Evolutionary conservation across 2,888 invertebrate genomes (phyloP).

Genomic region (Ectemnius continuus): DNA sequence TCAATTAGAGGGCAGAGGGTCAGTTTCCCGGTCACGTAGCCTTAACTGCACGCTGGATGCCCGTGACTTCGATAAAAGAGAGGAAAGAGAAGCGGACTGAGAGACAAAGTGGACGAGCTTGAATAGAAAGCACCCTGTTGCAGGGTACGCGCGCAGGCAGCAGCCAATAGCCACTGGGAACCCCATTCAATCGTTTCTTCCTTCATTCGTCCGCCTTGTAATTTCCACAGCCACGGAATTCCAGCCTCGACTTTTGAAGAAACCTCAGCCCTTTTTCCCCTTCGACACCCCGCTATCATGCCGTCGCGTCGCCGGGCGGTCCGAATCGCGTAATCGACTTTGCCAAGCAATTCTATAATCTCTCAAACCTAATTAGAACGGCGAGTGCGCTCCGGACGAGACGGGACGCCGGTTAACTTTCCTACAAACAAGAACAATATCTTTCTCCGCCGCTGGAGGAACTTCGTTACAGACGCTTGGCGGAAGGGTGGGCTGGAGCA

Average conservation of each 20-base stretch:
- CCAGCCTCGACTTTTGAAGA: neutral
- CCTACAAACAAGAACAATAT: conserved; percentile 75
- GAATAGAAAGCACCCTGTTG: conserved; percentile 13
- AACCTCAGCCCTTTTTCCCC: conserved; percentile 16
- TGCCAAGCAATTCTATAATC: conserved; percentile 76
- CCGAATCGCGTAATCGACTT: conserved; percentile 74
- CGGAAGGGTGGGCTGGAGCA: conserved; percentile 24
- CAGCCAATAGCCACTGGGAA: neutral
- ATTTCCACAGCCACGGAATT: no score
- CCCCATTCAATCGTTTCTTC: no score
- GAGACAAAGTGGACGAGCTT: conserved; percentile 3
- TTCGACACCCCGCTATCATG: neutral
- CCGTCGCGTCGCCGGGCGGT: conserved; percentile 25
- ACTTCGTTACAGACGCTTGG: conserved; percentile 61
- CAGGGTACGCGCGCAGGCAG: conserved; percentile 5
- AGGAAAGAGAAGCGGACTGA: conserved; percentile 6
- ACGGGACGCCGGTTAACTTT: conserved; percentile 69
- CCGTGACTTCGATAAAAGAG: conserved; percentile 47
- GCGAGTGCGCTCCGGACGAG: conserved; percentile 56
- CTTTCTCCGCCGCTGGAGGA: conserved; percentile 62
- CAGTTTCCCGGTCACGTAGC: conserved; percentile 35
- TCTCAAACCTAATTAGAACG: conserved; percentile 74
- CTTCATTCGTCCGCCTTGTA: no score
- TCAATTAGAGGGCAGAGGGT: conserved; percentile 53
- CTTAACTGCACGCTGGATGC: conserved; percentile 38